Base-by-base conservation (phyloP, 2,888 invertebrate genomes). In the Spodoptera picta region DNA sequence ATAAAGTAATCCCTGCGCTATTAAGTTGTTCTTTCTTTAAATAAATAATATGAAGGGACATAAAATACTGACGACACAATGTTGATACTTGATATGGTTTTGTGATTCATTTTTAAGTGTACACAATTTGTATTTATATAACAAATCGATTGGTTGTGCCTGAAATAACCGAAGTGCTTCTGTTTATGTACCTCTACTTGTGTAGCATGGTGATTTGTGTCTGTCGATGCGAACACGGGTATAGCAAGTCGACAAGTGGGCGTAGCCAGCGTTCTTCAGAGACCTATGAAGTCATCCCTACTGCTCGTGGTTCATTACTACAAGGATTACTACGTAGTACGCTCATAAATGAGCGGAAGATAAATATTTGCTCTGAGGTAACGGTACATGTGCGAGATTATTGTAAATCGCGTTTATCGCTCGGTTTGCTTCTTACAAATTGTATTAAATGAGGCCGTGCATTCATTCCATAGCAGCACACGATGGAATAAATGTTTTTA, bases 381-480 rank as follows among this genome's bases (percentile, higher is more conserved):
- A 58, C 47, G 31, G 49, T 52, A 68, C 62, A 74, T 66, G 55
- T 73, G 44, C 14, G 49, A 65, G 75, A 58, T 63, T 60, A 68
- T 60, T 62, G 62, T 57, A 70, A 74, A 73, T 60, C 66, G 56
- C 46, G 51, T 62, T 62, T 60, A 61, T 62, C 41, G 59, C 41
- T 65, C 44, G 14, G 53, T 60, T 44, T 65, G 61, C 56, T 64
- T 75, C 59, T 56, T 53, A 49, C 42, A 59, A 55, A 69, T 55
- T 65, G 56, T 50, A 49, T 55, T 56, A 48, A 65, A 69, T 50
- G 23, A 58, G 66, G 75, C 55, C 57, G 49, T 48, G 42, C 44
- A 42, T 60, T 62, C 48, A 51, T 54, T 48, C 53, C 44, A 27
- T 65, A 49, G 36, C 24, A 44, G 48, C 47, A 65, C 59, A 58